Evolutionary conservation across 2,797 vertebrate species (phyloP), one percentile per base, ranked within the genome.

Genomic region (Spea hammondii): DNA sequence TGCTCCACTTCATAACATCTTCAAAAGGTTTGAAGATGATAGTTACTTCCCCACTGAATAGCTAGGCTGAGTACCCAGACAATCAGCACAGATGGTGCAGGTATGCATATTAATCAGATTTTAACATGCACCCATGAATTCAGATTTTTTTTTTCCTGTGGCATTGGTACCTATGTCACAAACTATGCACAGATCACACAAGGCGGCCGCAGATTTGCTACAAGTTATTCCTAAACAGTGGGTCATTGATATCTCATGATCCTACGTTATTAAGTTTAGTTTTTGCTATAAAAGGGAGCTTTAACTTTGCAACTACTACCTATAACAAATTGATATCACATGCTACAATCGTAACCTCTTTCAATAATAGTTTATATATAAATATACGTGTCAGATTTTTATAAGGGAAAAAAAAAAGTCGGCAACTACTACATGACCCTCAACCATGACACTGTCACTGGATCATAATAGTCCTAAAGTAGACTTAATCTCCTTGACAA

Each of bases 331-430:
- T 66, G 46, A 65, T 4, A 67, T 79, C 48, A 64, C 64, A 72
- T 45, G 72, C n/a, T 62, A 12, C 49, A 60, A 72, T 50, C 46
- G 32, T 51, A 65, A 62, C 68, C 44, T 47, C 48, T 45, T 73
- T 32, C 67, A 60, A 73, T 50, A 66, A 78, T 65, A 7, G 59
- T 49, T 67, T 79, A 74, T 69, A 65, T 74, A 79, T 74, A 74
- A 74, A 69, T 79, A 78, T 53, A 79, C 59, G 70, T 73, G 62
- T 70, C 45, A 47, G 1, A 65, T 47, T 45, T 65, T 9, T 9
- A 47, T 46, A 45, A 12, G 6, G 10, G 51, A 53, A 53, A 12
- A 8, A 44, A 17, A 4, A 17, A 17, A 62, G 14, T 17, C 5
- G 6, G 5, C 59, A n/a, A 57, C 12, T 9, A 6, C 6, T 6